Evolutionary conservation across 2,113 vertebrate species (phyloP), one percentile per base, ranked within the genome.

Genomic region (Pomatostomus ruficeps): DNA sequence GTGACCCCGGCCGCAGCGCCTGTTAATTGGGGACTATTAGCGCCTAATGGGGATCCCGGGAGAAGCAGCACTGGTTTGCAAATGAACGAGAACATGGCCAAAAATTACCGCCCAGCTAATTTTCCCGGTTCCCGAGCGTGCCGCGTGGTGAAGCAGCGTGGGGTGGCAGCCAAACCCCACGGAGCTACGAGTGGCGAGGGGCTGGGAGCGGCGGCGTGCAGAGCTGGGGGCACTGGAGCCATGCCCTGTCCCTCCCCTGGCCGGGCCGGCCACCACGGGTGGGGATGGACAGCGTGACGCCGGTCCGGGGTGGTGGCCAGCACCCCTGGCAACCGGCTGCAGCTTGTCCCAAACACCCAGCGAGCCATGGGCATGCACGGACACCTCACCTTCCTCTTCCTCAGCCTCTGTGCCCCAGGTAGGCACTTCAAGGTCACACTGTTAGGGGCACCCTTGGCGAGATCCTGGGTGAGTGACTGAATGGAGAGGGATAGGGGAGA

Each of bases 311-410:
- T 78, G 94, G 91, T 81, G 93, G 77, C 61, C 77, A 22, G 74
- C 80, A 57, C 18, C 74, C 87, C 10, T 94, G 85, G 94, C 94
- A 95, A 95, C 96, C 29, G 19, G 73, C 70, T 68, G 42, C 43
- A 10, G 89, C 87, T 89, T 94, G 85, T 72, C 94, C 89, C 89
- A 95, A 96, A 97, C 96, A 96, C 19, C 24, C 31, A 26, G 45
- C 10, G 3, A 93, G 58, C 87, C 89, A 95, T 96, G 94, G 91
- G 71, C 61, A 57, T 43, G 70, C 40, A 70, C 16, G 18, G 92
- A 43, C 70, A 8, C n/a, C 66, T 96, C 84, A 10, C 81, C 48
- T 71, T 89, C 38, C 55, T 96, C 75, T 46, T 96, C 62, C 66
- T 97, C 61, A 5, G 21, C 28, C 31, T 86, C 57, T 16, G 1